phyloP scores from a whole-genome alignment of 2,888 invertebrate genomes.

The Acanthosoma haemorrhoidale region DNA sequence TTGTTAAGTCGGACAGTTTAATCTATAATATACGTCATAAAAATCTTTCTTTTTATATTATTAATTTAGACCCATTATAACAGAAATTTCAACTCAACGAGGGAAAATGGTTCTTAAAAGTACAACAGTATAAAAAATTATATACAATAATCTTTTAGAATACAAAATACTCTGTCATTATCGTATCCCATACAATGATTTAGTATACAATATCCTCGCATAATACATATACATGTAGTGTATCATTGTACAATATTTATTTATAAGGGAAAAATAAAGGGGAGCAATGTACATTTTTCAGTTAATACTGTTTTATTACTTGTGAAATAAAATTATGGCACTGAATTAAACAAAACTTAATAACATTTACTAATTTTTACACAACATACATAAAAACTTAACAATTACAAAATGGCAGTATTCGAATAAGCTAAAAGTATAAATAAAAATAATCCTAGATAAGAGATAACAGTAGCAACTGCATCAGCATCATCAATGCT shows the following conservation, averaged over 20 bases:
- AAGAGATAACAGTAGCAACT: background rate
- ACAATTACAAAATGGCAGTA: conserved; percentile 27
- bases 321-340: conserved; percentile 24
- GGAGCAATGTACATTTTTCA: background rate
- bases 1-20: conserved; percentile 18
- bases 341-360: background rate
- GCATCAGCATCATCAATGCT: background rate
- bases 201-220: conserved; percentile 26
- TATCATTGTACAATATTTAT: background rate
- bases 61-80: conserved; percentile 12
- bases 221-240: conserved; percentile 3
- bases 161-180: conserved; percentile 24
- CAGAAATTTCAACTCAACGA: background rate
- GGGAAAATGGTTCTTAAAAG: conserved; percentile 12
- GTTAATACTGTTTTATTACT: conserved; percentile 15
- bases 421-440: conserved; percentile 28
- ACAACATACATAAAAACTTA: conserved; percentile 18
- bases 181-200: conserved; percentile 14
- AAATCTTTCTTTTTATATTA: background rate
- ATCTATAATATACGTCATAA: background rate
- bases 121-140: conserved; percentile 27
- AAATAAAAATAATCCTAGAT: conserved; percentile 13
- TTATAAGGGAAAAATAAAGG: background rate
- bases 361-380: conserved; percentile 15
- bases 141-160: conserved; percentile 27